Conservation (phyloP, 2,113 vertebrate species). For the Crocuta crocuta region DNA sequence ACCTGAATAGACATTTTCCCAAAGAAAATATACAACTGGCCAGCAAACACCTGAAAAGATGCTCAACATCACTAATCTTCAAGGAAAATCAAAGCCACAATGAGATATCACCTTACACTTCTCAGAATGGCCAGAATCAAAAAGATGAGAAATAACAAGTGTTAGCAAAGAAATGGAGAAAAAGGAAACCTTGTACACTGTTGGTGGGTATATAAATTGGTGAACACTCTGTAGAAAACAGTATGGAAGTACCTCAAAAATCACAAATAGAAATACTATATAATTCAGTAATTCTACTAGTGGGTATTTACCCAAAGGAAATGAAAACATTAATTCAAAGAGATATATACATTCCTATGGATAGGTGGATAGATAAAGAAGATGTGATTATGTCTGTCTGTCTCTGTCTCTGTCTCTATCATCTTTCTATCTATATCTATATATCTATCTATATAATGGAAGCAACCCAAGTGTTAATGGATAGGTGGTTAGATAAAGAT, state of each 20-base stretch:
- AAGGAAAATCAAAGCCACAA: background rate
- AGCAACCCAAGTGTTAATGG: no score
- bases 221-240: background rate
- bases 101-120: background rate
- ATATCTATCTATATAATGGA: no score
- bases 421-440: no score
- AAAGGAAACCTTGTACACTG: background rate
- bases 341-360: background rate
- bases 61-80: background rate
- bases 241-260: background rate
- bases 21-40: background rate
- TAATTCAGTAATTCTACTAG: background rate
- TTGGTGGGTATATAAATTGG: background rate
- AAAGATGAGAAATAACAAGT: background rate
- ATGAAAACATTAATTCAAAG: background rate
- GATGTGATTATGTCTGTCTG: no score
- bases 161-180: background rate
- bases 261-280: background rate
- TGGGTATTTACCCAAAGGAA: background rate
- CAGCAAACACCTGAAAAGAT: background rate
- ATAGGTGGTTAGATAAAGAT: no score
- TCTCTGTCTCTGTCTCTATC: no score
- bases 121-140: background rate
- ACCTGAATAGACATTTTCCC: background rate
- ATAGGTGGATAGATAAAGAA: background rate